Conservation (phyloP, 2,888 invertebrate genomes). For the Stegophylla sp. region DNA sequence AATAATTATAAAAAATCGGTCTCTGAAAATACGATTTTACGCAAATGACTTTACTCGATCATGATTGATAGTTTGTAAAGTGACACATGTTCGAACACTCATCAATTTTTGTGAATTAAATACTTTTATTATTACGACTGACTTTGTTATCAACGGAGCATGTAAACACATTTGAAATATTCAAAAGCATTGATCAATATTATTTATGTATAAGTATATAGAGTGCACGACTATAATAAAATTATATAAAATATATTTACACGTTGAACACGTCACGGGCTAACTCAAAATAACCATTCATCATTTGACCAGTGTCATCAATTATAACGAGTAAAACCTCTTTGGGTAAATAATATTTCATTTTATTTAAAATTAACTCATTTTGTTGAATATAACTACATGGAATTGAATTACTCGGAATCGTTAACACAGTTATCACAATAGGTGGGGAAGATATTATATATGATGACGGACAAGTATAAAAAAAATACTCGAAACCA, state of each 20-base stretch:
- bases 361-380: background rate
- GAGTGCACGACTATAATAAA: background rate
- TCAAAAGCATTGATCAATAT: background rate
- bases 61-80: conserved; percentile 40
- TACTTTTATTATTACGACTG: conserved; percentile 5
- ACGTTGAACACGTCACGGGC: background rate
- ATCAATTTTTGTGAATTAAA: conserved; percentile 45
- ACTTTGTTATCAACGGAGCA: background rate
- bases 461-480: background rate
- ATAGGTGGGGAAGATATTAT: background rate
- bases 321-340: background rate
- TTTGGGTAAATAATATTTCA: background rate
- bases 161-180: background rate
- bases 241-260: background rate
- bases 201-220: background rate
- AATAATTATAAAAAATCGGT: too few species aligned
- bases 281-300: conserved; percentile 1
- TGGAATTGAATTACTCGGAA: conserved; percentile 2
- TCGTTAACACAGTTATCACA: background rate
- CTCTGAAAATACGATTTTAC: background rate
- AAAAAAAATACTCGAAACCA: background rate
- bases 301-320: conserved; percentile 7
- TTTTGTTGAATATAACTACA: background rate
- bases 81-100: background rate
- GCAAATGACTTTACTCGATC: background rate